Conservation (phyloP, 2,888 invertebrate species). For the Chesias legatella region DNA sequence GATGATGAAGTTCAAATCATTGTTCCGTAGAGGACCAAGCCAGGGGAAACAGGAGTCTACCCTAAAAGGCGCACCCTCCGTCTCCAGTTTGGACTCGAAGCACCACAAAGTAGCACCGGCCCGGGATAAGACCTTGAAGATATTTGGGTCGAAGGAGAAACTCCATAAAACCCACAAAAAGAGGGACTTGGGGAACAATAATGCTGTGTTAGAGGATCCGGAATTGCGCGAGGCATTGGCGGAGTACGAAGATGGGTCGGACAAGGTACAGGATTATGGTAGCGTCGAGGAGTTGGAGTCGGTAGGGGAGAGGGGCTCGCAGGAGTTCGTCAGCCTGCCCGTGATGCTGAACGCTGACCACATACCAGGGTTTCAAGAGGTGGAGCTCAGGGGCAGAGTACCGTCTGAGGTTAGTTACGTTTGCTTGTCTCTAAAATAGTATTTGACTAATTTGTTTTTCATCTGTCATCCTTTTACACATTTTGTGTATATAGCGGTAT, state of each 20-base stretch:
- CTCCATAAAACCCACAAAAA: constrained; percentile 72
- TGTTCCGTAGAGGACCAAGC: constrained; percentile 93
- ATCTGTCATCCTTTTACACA: background rate
- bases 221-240: constrained; percentile 53
- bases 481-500: no score
- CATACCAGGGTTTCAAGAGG: constrained; percentile 74
- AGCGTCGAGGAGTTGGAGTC: constrained; percentile 71
- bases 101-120: constrained; percentile 77
- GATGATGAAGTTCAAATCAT: constrained; percentile 95
- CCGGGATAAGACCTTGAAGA: constrained; percentile 69
- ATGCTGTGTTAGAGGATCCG: constrained; percentile 74
- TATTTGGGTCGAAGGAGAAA: constrained; percentile 78
- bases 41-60: constrained; percentile 76
- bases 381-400: constrained; percentile 66
- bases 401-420: constrained; percentile 63
- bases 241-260: constrained; percentile 63
- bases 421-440: background rate
- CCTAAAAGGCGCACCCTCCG: constrained; percentile 82
- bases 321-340: constrained; percentile 73
- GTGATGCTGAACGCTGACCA: constrained; percentile 71
- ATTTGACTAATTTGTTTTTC: background rate
- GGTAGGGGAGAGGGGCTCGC: constrained; percentile 67
- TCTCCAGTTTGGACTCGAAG: constrained; percentile 83
- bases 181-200: constrained; percentile 71
- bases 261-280: constrained; percentile 56